Evolutionary conservation across 2,797 vertebrate species (phyloP), one percentile per base, ranked within the genome.

Genomic region (Gambusia yucatana): DNA sequence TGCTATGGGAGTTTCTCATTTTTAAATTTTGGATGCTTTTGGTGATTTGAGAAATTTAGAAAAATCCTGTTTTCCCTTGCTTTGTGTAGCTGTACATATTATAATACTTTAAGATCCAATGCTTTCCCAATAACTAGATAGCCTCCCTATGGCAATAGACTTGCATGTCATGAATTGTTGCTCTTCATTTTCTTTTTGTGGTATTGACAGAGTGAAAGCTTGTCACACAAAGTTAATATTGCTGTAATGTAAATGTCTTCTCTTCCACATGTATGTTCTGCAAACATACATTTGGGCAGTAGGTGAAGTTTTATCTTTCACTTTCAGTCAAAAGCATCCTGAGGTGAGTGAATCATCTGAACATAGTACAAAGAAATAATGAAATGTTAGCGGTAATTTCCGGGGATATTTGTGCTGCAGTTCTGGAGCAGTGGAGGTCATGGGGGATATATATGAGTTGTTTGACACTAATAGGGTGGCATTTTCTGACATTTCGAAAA

Each of bases 121-220:
- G 3, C 59, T 75, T 77, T 83, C 85, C 61, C 82, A 84, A 61
- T 87, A 82, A 87, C 92, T 86, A 82, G 61, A 88, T 83, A 88
- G 76, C 47, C 69, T 63, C 50, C 84, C 47, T 25, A 47, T 79
- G 76, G 82, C 77, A 89, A 76, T 82, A 77, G 77, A 48, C 72
- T 39, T 22, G 39, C 22, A 72, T 20, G 10, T 41, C 20, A 44
- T 50, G 33, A 16, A 36, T 10, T 22, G 17, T 22, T 67, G 63
- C 33, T 39, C 10, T 67, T 41, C 39, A 88, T 90, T 89, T 77
- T 77, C 67, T 90, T 88, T 87, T 78, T 48, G 52, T 85, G 33
- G 83, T 89, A 85, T 89, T 76, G 87, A 72, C 7, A 10, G 48
- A 73, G 83, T 73, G 77, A 57, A 61, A 7, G 48, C 48, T 50